Percentiles rank a stretch among this genome's conserved stretches.
phyloP scores from a whole-genome alignment of 2,888 invertebrate species.

The Molanna angustata region DNA sequence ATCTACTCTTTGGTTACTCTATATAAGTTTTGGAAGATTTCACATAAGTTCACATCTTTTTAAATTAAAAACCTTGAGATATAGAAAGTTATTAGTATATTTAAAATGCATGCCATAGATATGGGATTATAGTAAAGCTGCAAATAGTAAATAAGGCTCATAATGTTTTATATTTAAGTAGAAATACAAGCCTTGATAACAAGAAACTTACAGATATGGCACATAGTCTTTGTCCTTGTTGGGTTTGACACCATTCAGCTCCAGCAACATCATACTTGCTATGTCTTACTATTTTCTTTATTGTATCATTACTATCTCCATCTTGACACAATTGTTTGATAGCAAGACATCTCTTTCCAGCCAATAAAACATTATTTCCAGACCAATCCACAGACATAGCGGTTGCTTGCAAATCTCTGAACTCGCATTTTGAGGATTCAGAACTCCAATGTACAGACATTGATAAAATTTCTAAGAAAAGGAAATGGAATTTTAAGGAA shows the following conservation, averaged over 20 bases:
- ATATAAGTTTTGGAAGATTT: conserved; percentile 29
- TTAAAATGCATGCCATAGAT: too few relatives aligned
- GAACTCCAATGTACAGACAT: conserved; percentile 55
- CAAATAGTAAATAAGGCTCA: too few relatives aligned
- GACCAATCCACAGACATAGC: conserved; percentile 89
- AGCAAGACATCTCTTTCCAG: conserved; percentile 79
- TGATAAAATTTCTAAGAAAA: too few relatives aligned
- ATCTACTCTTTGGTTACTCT: conserved; percentile 88
- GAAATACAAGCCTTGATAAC: too few relatives aligned
- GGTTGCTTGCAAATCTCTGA: conserved; percentile 85
- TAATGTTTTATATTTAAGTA: too few relatives aligned
- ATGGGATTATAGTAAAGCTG: too few relatives aligned
- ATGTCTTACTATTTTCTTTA: conserved; percentile 78
- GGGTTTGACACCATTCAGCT: conserved; percentile 88
- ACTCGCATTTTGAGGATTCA: conserved; percentile 63
- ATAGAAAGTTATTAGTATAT: too few relatives aligned
- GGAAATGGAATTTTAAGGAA: too few relatives aligned
- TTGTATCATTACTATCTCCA: conserved; percentile 62
- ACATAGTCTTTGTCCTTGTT: conserved; percentile 73
- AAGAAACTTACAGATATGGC: conserved; percentile 80
- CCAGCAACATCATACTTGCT: conserved; percentile 93
- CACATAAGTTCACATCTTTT: neutral
- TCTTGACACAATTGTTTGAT: conserved; percentile 71
- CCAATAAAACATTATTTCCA: conserved; percentile 81
- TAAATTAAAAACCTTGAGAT: conserved; percentile 29